phyloP scores from a whole-genome alignment of 2,888 invertebrate species.

The Calliopum simillimum region DNA sequence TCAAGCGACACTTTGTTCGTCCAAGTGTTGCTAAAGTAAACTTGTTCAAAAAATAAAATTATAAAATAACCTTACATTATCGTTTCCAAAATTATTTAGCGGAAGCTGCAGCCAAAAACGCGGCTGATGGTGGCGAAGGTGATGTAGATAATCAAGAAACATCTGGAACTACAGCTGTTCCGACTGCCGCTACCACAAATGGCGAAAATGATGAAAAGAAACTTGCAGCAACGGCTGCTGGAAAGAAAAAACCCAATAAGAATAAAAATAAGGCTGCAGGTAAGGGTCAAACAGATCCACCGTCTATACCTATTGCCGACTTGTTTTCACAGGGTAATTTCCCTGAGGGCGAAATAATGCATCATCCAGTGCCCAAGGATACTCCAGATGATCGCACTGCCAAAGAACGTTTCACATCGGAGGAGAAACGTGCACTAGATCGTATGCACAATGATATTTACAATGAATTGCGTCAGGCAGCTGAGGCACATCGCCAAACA shows the following conservation, averaged over 20 bases:
- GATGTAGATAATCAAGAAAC: slow-evolving; percentile 38
- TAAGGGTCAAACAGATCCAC: slow-evolving; percentile 80
- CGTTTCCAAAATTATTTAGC: slow-evolving; percentile 46
- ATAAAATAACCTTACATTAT: slow-evolving; percentile 18
- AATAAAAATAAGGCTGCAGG: slow-evolving; percentile 65
- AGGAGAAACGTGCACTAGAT: slow-evolving; percentile 92
- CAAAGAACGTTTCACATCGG: slow-evolving; percentile 84
- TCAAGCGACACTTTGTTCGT: too few relatives aligned
- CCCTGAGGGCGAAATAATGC: slow-evolving; percentile 91
- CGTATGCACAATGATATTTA: slow-evolving; percentile 92
- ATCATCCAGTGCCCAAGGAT: slow-evolving; percentile 74
- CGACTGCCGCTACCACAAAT: slow-evolving; percentile 63
- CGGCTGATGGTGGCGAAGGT: slow-evolving; percentile 49
- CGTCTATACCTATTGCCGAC: slow-evolving; percentile 87
- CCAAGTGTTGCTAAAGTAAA: neutral
- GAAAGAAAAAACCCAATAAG: slow-evolving; percentile 70
- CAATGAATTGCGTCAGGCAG: slow-evolving; percentile 93
- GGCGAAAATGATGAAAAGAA: slow-evolving; percentile 55
- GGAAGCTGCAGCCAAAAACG: slow-evolving; percentile 62
- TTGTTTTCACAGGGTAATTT: slow-evolving; percentile 86
- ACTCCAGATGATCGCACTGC: slow-evolving; percentile 86
- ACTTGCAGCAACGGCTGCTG: slow-evolving; percentile 52
- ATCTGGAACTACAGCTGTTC: slow-evolving; percentile 63
- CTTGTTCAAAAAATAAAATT: neutral
- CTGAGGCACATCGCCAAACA: slow-evolving; percentile 96